Evolutionary conservation across 2,797 vertebrate species (phyloP).

Genomic region (Anas bahamensis): DNA sequence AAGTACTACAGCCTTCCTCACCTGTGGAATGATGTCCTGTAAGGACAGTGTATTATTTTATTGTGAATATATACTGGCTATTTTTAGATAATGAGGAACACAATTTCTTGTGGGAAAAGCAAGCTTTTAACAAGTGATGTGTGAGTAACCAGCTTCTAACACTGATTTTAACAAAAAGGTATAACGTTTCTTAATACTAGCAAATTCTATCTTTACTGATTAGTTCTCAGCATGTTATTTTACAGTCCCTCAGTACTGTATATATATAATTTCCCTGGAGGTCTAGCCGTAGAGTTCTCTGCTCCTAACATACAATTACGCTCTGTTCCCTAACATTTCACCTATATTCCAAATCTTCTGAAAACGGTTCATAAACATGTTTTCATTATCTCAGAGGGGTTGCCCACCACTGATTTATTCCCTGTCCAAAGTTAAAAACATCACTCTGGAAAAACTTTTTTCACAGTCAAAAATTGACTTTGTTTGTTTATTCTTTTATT

Average conservation of each 20-base stretch:
- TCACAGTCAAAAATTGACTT: neutral
- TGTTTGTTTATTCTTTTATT: neutral
- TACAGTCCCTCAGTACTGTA: neutral
- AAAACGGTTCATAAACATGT: neutral
- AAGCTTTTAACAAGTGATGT: neutral
- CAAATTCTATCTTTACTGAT: neutral
- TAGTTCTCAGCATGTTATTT: neutral
- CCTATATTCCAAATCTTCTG: neutral
- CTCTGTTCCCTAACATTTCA: neutral
- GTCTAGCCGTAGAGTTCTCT: neutral
- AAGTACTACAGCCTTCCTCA: neutral
- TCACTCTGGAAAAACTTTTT: neutral
- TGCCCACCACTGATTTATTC: neutral
- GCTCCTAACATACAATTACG: neutral
- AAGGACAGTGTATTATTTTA: rapidly evolving
- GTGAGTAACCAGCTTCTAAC: neutral
- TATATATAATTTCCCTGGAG: neutral
- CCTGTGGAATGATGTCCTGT: neutral
- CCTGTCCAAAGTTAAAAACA: neutral
- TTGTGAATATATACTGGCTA: no score
- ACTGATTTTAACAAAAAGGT: neutral
- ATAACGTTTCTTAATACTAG: neutral
- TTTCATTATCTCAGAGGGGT: neutral
- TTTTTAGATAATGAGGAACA: neutral
- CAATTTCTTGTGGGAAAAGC: neutral